These are phyloP conservation scores for Nothobranchius furzeri DNA, from an alignment of 2,113 vertebrate genomes.

Conservation along the genomic window DNA sequence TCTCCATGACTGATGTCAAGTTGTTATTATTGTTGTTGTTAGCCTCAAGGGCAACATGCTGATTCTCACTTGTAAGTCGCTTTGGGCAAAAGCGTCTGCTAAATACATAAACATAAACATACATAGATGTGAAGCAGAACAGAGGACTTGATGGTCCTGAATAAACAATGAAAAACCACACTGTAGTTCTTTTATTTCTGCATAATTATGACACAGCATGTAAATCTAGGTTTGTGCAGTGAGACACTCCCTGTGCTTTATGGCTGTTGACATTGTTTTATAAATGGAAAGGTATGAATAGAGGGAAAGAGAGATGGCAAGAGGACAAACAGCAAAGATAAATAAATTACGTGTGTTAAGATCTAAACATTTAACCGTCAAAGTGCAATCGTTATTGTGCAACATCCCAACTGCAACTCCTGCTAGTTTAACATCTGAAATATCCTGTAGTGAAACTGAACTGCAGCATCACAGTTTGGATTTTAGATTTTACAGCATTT, in stretches of 20 bases:
- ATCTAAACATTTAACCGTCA: conserved; percentile 4
- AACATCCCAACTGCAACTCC: neutral
- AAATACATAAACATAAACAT: neutral
- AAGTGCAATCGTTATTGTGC: neutral
- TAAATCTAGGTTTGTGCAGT: conserved; percentile 16
- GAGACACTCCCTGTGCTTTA: conserved; percentile 15
- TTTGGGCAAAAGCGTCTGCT: no score
- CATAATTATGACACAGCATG: conserved; percentile 12
- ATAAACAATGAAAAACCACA: conserved; percentile 33
- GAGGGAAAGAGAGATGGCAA: neutral
- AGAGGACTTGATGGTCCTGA: neutral
- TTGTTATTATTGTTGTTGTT: no score
- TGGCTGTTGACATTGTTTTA: neutral
- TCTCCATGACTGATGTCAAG: no score
- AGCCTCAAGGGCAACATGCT: no score
- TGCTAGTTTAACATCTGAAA: neutral
- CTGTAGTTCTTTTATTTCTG: neutral
- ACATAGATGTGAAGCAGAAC: neutral
- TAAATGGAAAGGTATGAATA: neutral
- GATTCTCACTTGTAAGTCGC: no score
- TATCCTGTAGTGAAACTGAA: neutral
- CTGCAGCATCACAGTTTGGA: neutral
- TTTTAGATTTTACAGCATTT: conserved; percentile 9
- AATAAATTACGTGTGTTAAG: neutral
- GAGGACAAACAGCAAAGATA: neutral